Conservation (phyloP, 2,888 invertebrate species). For the Anthoptus insignis region DNA sequence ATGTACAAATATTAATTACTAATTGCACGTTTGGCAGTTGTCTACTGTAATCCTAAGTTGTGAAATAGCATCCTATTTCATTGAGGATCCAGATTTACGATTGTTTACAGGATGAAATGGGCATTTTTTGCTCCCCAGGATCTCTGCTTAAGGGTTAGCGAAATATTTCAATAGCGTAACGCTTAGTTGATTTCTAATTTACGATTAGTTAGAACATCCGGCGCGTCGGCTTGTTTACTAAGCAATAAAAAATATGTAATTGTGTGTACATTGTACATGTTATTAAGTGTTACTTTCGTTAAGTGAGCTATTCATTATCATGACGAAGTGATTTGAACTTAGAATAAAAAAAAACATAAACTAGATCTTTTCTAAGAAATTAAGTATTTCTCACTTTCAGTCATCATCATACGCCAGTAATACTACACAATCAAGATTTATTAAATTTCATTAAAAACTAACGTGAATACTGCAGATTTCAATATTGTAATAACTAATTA, state of each 20-base stretch:
- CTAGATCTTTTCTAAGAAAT: too few species aligned
- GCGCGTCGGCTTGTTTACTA: slow-evolving; percentile 52
- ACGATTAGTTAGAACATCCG: slow-evolving; percentile 60
- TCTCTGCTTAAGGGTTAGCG: slow-evolving; percentile 44
- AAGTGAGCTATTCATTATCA: too few species aligned
- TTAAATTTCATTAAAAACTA: too few species aligned
- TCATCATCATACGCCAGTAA: too few species aligned
- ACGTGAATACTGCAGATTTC: too few species aligned
- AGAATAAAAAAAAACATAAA: too few species aligned
- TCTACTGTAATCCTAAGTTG: neutral
- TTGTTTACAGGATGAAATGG: slow-evolving; percentile 13
- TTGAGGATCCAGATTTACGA: slow-evolving; percentile 8
- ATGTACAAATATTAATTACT: neutral
- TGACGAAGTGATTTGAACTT: too few species aligned
- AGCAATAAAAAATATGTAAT: slow-evolving; percentile 17
- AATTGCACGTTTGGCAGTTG: neutral
- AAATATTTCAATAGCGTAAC: slow-evolving; percentile 58
- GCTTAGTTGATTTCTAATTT: slow-evolving; percentile 71
- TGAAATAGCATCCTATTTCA: slow-evolving; percentile 45
- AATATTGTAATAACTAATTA: too few species aligned
- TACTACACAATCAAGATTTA: too few species aligned
- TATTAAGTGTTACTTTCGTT: neutral
- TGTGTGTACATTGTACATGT: slow-evolving; percentile 7
- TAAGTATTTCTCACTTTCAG: too few species aligned
- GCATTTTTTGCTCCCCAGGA: slow-evolving; percentile 12